These are phyloP conservation scores for Phyllostomus discolor DNA, from an alignment of 2,113 vertebrate genomes.

Conservation along the genomic window DNA sequence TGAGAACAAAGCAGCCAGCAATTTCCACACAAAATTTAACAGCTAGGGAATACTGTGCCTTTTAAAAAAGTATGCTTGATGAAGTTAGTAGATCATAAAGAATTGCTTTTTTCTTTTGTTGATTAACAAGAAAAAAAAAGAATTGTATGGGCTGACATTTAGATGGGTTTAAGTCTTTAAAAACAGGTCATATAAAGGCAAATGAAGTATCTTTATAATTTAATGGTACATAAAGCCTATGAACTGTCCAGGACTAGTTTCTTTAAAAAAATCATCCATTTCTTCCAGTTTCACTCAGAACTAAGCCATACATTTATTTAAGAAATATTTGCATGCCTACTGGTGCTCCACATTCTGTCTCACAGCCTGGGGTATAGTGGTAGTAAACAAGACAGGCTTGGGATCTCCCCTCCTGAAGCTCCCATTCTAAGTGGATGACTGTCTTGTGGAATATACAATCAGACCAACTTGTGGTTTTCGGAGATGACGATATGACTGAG, in stretches of 20 bases:
- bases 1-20: neutral
- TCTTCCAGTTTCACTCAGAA: neutral
- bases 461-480: neutral
- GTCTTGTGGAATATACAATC: neutral
- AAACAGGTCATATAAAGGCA: constrained; percentile 7
- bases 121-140: neutral
- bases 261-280: neutral
- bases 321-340: neutral
- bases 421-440: neutral
- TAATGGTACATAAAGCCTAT: neutral
- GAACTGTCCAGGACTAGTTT: neutral
- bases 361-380: neutral
- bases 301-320: neutral
- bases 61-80: neutral
- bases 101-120: neutral
- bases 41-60: neutral
- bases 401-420: neutral
- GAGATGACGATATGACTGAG: neutral
- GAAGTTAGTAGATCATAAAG: constrained; percentile 7
- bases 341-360: neutral
- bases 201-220: neutral
- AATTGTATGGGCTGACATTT: constrained; percentile 27
- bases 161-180: constrained; percentile 11
- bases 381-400: neutral
- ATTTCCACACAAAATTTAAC: constrained; percentile 51